Conservation (phyloP, 2,797 vertebrate species). For the Okamejei kenojei region DNA sequence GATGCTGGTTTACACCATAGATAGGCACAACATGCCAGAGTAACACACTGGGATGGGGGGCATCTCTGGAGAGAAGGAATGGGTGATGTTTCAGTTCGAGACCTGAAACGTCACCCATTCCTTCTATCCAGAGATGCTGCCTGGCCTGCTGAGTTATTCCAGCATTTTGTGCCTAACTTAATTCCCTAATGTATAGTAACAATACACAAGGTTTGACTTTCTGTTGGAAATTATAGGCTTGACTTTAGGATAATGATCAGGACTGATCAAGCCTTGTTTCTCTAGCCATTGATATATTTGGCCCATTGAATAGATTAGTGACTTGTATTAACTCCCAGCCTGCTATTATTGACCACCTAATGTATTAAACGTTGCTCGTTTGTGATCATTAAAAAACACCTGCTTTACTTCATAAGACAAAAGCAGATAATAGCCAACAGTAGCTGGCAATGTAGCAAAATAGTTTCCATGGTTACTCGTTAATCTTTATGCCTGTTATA, state of each 20-base stretch:
- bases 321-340: background rate
- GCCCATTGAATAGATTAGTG: background rate
- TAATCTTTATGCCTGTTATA: background rate
- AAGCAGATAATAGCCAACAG: background rate
- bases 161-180: too few species aligned
- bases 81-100: too few species aligned
- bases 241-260: background rate
- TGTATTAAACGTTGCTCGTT: background rate
- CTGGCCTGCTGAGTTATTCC: too few species aligned
- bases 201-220: background rate
- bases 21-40: too few species aligned
- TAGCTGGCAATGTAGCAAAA: background rate
- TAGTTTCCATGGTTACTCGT: slow-evolving; percentile 19
- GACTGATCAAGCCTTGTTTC: background rate
- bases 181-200: background rate
- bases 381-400: background rate
- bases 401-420: background rate
- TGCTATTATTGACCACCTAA: background rate
- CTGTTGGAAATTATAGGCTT: background rate
- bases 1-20: too few species aligned
- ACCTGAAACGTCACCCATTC: too few species aligned
- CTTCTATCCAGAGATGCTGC: too few species aligned
- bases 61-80: too few species aligned
- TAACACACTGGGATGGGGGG: too few species aligned
- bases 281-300: background rate